Base-by-base conservation (phyloP, 2,797 vertebrate genomes). In the Artibeus lituratus region DNA sequence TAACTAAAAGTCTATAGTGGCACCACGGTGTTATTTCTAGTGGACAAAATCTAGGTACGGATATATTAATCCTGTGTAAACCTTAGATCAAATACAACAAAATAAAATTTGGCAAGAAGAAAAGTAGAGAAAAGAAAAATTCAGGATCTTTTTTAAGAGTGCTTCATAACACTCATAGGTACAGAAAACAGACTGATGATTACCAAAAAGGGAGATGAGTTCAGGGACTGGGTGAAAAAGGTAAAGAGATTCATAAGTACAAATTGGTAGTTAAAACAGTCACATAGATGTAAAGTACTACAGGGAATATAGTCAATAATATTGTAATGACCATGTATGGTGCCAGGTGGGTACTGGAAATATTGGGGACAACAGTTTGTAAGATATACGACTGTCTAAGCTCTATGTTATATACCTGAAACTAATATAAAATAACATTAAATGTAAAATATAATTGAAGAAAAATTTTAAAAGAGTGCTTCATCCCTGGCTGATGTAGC, bases 31-130 rank as follows among this genome's bases (percentile, higher is more conserved):
- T 77, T 93, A 82, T 70, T 92, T 87, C 53, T 78, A 94, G 10
- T 53, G 26, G 22, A 93, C 26, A 92, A 73, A 84, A 91, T 78
- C 95, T 55, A 86, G 22, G 47, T 76, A 82, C 2, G 7, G 51
- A 67, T 90, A 29, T 62, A 86, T 67, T 92, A 95, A 95, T 29
- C 69, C n/a, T 93, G 57, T 9, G 74, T 84, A 94, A 72, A 91
- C 37, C 84, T 94, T 59, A 69, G 35, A 80, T 47, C 29, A 93
- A 87, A 57, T 35, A 83, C 12, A 86, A 24, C 72, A 70, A 89
- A 95, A 74, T 37, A 94, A 93, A 89, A 87, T 70, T 16, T 90
- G 70, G 37, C 77, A 29, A 89, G 10, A 10, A 9, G 39, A 32
- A 86, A 92, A 6, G 10, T 26, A 21, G 10, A 82, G 82, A 95